Evolutionary conservation across 2,113 vertebrate genomes (phyloP).

Genomic region (Melospiza melodia): DNA sequence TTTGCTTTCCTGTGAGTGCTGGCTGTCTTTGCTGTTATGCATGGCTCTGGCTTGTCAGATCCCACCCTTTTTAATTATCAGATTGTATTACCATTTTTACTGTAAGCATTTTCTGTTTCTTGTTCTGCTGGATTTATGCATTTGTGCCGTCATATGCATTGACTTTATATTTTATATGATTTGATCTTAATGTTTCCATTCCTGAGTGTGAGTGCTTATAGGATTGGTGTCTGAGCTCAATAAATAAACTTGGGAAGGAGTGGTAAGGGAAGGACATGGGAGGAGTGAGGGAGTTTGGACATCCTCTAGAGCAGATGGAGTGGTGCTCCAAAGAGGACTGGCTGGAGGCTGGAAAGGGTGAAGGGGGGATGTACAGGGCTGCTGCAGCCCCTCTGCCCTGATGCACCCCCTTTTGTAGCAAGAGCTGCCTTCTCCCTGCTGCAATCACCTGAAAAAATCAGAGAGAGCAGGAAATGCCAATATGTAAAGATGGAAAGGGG

Average conservation of each 20-base stretch:
- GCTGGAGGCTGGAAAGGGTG: neutral
- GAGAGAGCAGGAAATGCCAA: neutral
- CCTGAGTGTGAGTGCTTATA: neutral
- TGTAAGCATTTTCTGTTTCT: conserved; percentile 36
- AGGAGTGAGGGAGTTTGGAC: neutral
- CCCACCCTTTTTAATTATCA: conserved; percentile 51
- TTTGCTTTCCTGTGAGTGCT: neutral
- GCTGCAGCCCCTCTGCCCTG: neutral
- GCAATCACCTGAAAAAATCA: neutral
- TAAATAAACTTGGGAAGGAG: conserved; percentile 28
- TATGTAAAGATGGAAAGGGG: neutral
- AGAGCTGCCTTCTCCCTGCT: neutral
- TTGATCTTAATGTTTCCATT: conserved; percentile 31
- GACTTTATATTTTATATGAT: conserved; percentile 21
- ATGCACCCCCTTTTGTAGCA: neutral
- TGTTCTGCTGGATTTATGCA: conserved; percentile 18
- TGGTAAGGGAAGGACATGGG: neutral
- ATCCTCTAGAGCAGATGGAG: neutral
- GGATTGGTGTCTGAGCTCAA: neutral
- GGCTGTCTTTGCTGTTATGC: neutral
- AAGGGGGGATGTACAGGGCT: neutral
- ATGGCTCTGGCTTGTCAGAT: neutral
- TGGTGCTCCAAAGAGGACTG: neutral
- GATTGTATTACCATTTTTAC: conserved; percentile 15
- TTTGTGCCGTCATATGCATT: neutral